Percentiles rank a stretch among this genome's conserved stretches.
phyloP scores from a whole-genome alignment of 2,888 invertebrate species.

The Argynnis bischoffii region DNA sequence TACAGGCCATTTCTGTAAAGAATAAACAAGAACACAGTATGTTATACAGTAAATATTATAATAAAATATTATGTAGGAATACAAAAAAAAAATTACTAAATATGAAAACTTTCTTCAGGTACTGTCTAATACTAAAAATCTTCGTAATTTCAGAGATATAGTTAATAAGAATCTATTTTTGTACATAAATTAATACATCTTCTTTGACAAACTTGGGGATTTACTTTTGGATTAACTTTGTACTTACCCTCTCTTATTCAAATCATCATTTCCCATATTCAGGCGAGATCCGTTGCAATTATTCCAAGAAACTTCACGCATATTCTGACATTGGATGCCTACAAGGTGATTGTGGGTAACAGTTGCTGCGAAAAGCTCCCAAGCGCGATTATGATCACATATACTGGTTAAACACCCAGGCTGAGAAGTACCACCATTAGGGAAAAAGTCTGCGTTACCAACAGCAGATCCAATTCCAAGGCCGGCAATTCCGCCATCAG shows the following conservation, averaged over 20 bases:
- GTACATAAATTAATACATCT: neutral
- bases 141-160: neutral
- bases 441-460: slow-evolving; percentile 82
- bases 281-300: slow-evolving; percentile 54
- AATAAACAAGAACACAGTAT: slow-evolving; percentile 19
- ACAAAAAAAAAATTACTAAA: neutral
- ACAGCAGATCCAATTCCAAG: slow-evolving; percentile 74
- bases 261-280: slow-evolving; percentile 57
- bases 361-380: slow-evolving; percentile 60
- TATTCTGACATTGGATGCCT: slow-evolving; percentile 52
- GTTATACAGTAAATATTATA: neutral
- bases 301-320: slow-evolving; percentile 52
- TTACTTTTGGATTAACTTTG: no score
- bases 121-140: neutral
- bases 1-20: slow-evolving; percentile 52
- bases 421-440: slow-evolving; percentile 78
- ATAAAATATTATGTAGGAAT: neutral
- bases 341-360: slow-evolving; percentile 58
- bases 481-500: slow-evolving; percentile 70
- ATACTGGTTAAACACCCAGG: slow-evolving; percentile 59
- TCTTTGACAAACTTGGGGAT: no score
- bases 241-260: slow-evolving; percentile 57
- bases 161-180: slow-evolving; percentile 1
- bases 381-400: slow-evolving; percentile 66
- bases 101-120: neutral